phyloP scores from a whole-genome alignment of 1,140 invertebrate genomes.

The Acromyrmex charruanus region DNA sequence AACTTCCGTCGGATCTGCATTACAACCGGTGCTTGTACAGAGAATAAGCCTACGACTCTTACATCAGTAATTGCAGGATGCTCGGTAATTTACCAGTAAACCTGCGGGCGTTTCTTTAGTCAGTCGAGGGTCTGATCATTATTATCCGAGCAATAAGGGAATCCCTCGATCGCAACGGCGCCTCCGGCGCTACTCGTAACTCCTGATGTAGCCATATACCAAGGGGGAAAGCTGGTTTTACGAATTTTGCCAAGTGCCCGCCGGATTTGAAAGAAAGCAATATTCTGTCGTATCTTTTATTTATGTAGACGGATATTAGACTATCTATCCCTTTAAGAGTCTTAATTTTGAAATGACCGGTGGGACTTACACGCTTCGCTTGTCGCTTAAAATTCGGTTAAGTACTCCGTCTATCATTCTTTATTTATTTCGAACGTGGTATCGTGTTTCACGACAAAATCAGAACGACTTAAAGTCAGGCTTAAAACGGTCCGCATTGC shows the following conservation, averaged over 20 bases:
- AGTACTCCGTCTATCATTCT: not conserved
- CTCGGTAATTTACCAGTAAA: constrained; percentile 73
- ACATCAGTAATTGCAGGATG: constrained; percentile 72
- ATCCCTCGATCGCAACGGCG: constrained; percentile 69
- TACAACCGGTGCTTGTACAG: constrained; percentile 65
- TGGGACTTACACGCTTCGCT: not conserved
- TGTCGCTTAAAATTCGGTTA: constrained; percentile 31
- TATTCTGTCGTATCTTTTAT: not conserved
- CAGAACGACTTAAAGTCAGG: constrained; percentile 68
- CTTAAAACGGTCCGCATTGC: constrained; percentile 72
- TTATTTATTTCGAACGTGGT: constrained; percentile 33
- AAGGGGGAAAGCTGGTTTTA: constrained; percentile 26
- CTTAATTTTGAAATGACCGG: not conserved
- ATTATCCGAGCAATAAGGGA: constrained; percentile 75
- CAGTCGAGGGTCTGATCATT: constrained; percentile 68
- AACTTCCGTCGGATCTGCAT: constrained; percentile 30
- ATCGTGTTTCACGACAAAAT: constrained; percentile 62
- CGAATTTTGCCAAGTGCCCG: constrained; percentile 11
- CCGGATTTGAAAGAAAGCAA: constrained; percentile 3
- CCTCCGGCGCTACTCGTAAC: constrained; percentile 56
- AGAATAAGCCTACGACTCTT: constrained; percentile 69
- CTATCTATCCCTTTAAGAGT: not conserved
- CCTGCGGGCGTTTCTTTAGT: constrained; percentile 69
- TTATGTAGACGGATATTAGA: constrained; percentile 6
- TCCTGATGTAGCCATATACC: constrained; percentile 45